Base-by-base conservation (phyloP, 2,113 vertebrate species). In the Tautogolabrus adspersus region DNA sequence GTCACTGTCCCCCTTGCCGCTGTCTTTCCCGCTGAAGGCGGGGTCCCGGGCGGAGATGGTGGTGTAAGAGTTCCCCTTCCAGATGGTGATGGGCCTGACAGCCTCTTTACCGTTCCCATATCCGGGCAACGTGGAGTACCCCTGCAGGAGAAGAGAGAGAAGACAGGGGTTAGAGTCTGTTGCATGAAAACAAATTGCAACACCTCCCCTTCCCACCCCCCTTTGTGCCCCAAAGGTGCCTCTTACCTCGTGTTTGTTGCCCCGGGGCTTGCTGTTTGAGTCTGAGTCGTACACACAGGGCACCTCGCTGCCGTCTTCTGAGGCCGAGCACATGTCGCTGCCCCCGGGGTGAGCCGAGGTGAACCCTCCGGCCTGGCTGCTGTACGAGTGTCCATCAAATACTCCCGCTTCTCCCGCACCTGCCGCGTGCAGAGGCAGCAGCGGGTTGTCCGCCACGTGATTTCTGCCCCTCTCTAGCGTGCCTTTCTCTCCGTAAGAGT, bases 11-110 rank as follows among this genome's bases (percentile, higher is more conserved):
- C 98, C 98, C 89, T 99, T 98, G 42, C 97, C 97, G 0, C 97
- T 99, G 91, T 99, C 98, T 90, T 99, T 99, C 71, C 97, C 97
- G 1, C 98, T 99, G 92, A 99, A 98, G 70, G 96, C 97, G 0
- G 95, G 97, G 86, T 98, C 97, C 58, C 96, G 87, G 52, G 96
- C 96, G 0, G 97, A 96, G 84, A 98, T 97, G 63, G 97, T 97
- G 79, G 97, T 97, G 88, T 97, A 98, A 0, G 97, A 96, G 64
- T 98, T 97, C 0, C 97, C 97, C 82, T 99, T 98, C 97, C 97
- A 99, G 79, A 97, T 96, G 19, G 96, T 95, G 88, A 97, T 95
- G 0, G 97, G 95, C 71, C 96, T 94, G 66, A 96, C 95, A 0
- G 95, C 91, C 55, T 98, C 97, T 84, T 97, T 97, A 1, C 90